phyloP scores from a whole-genome alignment of 2,113 vertebrate genomes.

The Hoplias malabaricus region DNA sequence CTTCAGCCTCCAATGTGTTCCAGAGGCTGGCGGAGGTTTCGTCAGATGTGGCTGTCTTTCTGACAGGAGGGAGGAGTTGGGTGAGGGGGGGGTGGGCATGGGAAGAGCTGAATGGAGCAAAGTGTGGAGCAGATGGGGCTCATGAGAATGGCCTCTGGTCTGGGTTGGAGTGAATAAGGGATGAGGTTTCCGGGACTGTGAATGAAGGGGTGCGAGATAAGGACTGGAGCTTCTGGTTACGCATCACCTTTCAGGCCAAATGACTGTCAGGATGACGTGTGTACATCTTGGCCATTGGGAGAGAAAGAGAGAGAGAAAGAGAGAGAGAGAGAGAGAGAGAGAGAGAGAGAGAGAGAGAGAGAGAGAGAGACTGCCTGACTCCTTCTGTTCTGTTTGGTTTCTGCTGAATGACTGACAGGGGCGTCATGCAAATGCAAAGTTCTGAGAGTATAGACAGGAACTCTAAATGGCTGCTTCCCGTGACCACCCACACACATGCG shows the following conservation, averaged over 20 bases:
- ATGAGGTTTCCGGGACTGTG: background rate
- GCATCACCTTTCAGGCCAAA: slow-evolving; percentile 14
- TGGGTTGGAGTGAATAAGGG: background rate
- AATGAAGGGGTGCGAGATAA: background rate
- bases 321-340: background rate
- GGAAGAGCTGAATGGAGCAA: slow-evolving; percentile 7
- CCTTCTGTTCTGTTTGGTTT: slow-evolving; percentile 52
- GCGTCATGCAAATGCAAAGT: slow-evolving; percentile 55
- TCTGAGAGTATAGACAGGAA: slow-evolving; percentile 53
- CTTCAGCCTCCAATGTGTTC: slow-evolving; percentile 50
- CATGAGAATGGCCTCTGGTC: background rate
- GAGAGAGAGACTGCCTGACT: slow-evolving; percentile 11
- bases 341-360: slow-evolving; percentile 3
- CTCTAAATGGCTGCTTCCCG: slow-evolving; percentile 44
- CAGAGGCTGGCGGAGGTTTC: slow-evolving; percentile 30
- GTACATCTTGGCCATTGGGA: background rate
- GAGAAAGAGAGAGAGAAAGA: slow-evolving; percentile 52
- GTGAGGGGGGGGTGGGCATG: background rate
- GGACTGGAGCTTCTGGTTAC: slow-evolving; percentile 1
- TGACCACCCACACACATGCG: slow-evolving; percentile 38
- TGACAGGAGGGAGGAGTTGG: slow-evolving; percentile 18
- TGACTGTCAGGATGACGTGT: slow-evolving; percentile 18
- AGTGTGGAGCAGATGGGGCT: slow-evolving; percentile 19
- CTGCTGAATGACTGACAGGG: slow-evolving; percentile 66
- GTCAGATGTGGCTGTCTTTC: slow-evolving; percentile 63